phyloP scores from a whole-genome alignment of 2,888 invertebrate genomes.

The Copidosoma aretas region DNA sequence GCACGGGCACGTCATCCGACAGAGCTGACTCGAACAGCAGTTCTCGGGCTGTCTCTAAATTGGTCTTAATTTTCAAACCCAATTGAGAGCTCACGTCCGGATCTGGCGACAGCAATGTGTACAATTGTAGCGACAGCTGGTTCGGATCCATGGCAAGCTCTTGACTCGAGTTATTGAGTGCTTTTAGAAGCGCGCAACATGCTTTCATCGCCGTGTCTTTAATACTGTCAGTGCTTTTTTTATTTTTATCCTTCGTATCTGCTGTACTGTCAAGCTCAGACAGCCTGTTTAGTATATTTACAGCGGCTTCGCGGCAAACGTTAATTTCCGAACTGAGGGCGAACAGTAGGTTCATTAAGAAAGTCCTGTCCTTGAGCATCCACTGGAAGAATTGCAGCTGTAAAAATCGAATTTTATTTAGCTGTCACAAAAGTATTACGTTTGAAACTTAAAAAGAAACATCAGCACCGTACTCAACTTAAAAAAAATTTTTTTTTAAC shows the following conservation, averaged over 20 bases:
- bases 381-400: constrained; percentile 44
- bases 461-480: too few relatives aligned
- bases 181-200: constrained; percentile 58
- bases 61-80: constrained; percentile 43
- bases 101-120: constrained; percentile 68
- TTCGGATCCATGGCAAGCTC: constrained; percentile 74
- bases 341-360: constrained; percentile 66
- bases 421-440: too few relatives aligned
- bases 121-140: constrained; percentile 71
- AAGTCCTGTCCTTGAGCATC: constrained; percentile 53
- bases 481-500: too few relatives aligned
- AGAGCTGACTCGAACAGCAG: constrained; percentile 58
- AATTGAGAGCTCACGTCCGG: constrained; percentile 59
- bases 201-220: constrained; percentile 31
- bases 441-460: too few relatives aligned
- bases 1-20: constrained; percentile 61
- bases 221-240: too few relatives aligned
- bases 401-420: too few relatives aligned
- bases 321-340: constrained; percentile 67
- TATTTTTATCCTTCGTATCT: too few relatives aligned
- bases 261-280: constrained; percentile 55
- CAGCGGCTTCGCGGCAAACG: constrained; percentile 66
- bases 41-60: constrained; percentile 48
- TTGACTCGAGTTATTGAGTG: constrained; percentile 62
- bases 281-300: constrained; percentile 65